These are phyloP conservation scores for Australoheros facetus DNA, from an alignment of 2,797 vertebrate species.

Conservation along the genomic window DNA sequence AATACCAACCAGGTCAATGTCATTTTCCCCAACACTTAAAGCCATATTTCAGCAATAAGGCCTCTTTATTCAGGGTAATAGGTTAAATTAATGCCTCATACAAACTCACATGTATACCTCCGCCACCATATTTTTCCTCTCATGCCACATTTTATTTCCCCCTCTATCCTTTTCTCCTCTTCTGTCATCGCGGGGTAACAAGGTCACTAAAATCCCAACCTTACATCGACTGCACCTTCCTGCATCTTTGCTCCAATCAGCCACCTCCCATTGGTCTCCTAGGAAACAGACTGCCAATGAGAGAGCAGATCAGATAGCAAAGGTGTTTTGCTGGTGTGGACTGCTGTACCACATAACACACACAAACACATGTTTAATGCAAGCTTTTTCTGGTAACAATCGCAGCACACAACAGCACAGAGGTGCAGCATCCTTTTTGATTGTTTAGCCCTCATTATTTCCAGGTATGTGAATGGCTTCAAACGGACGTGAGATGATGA, in stretches of 20 bases:
- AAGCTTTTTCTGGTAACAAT: not conserved
- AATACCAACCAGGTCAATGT: constrained; percentile 61
- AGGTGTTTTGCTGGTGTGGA: constrained; percentile 46
- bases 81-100: constrained; percentile 17
- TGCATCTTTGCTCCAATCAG: constrained; percentile 59
- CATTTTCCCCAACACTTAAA: constrained; percentile 41
- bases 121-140: not conserved
- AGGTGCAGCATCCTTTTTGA: not conserved
- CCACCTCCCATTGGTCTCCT: constrained; percentile 58
- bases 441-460: constrained; percentile 15
- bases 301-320: constrained; percentile 48
- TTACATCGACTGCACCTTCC: constrained; percentile 46
- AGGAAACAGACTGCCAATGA: constrained; percentile 65
- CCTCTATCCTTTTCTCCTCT: constrained; percentile 6
- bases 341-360: constrained; percentile 25
- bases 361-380: not conserved
- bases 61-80: constrained; percentile 20
- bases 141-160: not conserved
- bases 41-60: constrained; percentile 43
- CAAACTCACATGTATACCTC: constrained; percentile 18
- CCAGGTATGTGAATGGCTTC: constrained; percentile 15
- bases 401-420: not conserved
- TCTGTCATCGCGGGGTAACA: constrained; percentile 35
- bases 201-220: constrained; percentile 56
- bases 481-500: not conserved